Percentiles rank a stretch among this genome's conserved stretches.
Conservation (phyloP, 37 sponge, comb jelly and placozoan species). For the Corticium candelabrum region DNA sequence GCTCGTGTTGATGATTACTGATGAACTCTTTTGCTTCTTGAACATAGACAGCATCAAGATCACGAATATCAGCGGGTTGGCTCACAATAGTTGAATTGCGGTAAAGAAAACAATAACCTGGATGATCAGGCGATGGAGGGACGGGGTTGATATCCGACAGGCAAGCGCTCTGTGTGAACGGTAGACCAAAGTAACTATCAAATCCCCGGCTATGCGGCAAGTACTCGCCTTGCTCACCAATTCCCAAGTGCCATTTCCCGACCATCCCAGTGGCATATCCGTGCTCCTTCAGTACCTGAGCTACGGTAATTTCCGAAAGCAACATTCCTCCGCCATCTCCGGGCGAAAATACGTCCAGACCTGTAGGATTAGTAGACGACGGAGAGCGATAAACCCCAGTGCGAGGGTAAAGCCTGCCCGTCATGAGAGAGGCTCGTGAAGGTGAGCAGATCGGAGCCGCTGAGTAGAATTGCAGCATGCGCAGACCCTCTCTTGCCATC, state of each 20-base stretch:
- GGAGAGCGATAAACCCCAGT: too few relatives aligned
- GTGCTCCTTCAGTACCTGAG: neutral
- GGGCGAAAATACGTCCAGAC: neutral
- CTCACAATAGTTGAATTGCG: neutral
- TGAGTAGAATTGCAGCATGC: too few relatives aligned
- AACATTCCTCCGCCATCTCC: neutral
- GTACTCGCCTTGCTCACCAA: neutral
- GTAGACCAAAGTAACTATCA: neutral
- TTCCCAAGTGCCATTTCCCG: neutral
- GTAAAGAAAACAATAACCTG: neutral
- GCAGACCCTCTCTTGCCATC: too few relatives aligned
- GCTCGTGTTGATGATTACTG: neutral
- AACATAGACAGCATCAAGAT: neutral
- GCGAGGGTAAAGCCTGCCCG: too few relatives aligned
- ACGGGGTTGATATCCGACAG: neutral
- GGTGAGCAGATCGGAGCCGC: too few relatives aligned
- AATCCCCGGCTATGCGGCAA: neutral
- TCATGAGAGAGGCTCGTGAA: too few relatives aligned
- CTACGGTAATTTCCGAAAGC: neutral
- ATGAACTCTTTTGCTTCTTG: neutral
- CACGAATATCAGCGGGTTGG: neutral
- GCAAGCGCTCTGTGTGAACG: neutral
- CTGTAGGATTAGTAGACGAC: too few relatives aligned
- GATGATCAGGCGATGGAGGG: neutral
- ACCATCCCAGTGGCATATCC: neutral